Evolutionary conservation across 2,888 invertebrate species (phyloP).

Genomic region (Stratiomys singularior): DNA sequence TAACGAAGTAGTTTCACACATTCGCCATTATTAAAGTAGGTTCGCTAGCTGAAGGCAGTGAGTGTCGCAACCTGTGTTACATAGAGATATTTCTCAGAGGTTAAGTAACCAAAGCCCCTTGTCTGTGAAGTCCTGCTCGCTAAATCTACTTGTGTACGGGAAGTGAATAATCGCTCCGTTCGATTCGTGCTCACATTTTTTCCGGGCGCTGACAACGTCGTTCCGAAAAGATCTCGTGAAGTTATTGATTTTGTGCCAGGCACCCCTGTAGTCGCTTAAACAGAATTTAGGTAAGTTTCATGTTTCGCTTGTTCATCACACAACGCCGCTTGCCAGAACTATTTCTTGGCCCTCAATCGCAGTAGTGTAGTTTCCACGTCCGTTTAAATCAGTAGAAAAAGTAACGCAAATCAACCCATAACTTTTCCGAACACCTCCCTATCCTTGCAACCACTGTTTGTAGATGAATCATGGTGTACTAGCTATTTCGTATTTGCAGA

Average conservation of each 20-base stretch:
- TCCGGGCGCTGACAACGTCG: constrained; percentile 15
- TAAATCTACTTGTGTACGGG: too few relatives aligned
- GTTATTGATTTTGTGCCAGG: constrained; percentile 39
- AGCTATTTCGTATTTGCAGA: neutral
- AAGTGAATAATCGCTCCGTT: neutral
- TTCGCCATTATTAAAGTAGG: constrained; percentile 15
- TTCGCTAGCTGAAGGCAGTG: neutral
- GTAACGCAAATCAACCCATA: neutral
- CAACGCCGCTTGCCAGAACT: neutral
- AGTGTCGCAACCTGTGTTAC: neutral
- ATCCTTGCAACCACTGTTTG: neutral
- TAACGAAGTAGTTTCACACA: too few relatives aligned
- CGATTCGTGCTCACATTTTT: neutral
- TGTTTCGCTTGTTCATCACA: neutral
- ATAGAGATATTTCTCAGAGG: neutral
- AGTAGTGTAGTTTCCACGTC: neutral
- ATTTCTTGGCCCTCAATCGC: neutral
- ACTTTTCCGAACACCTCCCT: constrained; percentile 20
- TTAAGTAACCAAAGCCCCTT: neutral
- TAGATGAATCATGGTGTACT: neutral
- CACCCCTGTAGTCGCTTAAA: neutral
- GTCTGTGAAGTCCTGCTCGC: neutral
- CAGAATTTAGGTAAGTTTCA: constrained; percentile 19
- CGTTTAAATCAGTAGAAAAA: neutral
- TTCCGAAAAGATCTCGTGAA: constrained; percentile 1